Evolutionary conservation across 2,797 vertebrate genomes (phyloP), one percentile per base, ranked within the genome.

Genomic region (Pseudomugil tenellus): DNA sequence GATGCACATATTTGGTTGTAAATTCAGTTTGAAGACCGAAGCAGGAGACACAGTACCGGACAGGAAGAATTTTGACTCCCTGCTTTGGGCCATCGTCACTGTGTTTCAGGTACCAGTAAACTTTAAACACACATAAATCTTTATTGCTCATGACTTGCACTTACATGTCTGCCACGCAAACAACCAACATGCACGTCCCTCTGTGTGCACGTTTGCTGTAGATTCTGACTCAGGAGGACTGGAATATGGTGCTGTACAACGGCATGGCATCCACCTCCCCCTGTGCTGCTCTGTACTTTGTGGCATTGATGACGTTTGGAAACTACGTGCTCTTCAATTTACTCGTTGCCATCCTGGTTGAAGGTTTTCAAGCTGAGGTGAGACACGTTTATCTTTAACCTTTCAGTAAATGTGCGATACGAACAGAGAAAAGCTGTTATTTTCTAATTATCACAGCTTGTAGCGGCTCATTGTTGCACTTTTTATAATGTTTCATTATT

Each of bases 281-380:
- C 0, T 97, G 95, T 86, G 98, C 98, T 23, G 97, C 98, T 11
- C 96, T 99, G 58, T 99, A 99, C 87, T 99, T 99, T 6, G 97
- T 99, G 0, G 98, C 98, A 35, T 94, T 99, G 31, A 99, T 99
- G 98, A 99, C 98, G 0, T 99, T 99, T 29, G 98, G 98, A 71
- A 99, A 99, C 91, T 99, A 99, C 0, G 98, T 99, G 66, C 96
- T 99, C 80, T 99, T 99, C 87, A 99, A 99, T 89, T 93, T 99
- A 64, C 88, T 99, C 70, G 98, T 99, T 63, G 98, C 98, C 81
- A 99, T 99, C 91, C 89, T 99, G 37, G 98, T 99, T 43, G 98
- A 99, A 84, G 98, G 98, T 58, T 99, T 99, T 86, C 98, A 99
- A 91, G 98, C 98, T 1, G 98, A 99, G 96, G 98, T 99, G 81